Conservation (phyloP, 2,113 vertebrate genomes). For the Gallinago jamesoni region DNA sequence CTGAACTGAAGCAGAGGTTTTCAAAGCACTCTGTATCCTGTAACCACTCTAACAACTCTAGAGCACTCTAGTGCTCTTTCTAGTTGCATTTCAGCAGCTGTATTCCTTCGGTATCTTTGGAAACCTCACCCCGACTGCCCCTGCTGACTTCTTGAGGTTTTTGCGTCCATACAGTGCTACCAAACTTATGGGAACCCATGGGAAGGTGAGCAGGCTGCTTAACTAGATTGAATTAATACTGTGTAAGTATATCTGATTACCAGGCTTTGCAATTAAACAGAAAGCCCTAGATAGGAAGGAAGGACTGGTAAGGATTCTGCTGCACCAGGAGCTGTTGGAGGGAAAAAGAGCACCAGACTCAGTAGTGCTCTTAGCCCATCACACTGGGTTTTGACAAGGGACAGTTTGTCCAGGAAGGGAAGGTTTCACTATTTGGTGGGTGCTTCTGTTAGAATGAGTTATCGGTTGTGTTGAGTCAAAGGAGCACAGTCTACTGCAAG, state of each 20-base stretch:
- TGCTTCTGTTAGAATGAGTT: background rate
- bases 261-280: background rate
- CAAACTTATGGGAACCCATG: background rate
- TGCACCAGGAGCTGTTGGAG: background rate
- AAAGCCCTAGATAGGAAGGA: background rate
- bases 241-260: background rate
- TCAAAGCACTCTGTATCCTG: background rate
- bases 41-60: background rate
- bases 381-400: background rate
- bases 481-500: background rate
- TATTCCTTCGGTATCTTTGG: background rate
- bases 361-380: background rate
- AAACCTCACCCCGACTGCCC: background rate
- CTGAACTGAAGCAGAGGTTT: background rate
- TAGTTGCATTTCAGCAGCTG: background rate
- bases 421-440: background rate
- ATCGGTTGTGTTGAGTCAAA: background rate
- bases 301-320: background rate
- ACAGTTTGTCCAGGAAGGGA: background rate
- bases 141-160: background rate
- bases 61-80: background rate
- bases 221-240: background rate
- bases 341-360: background rate
- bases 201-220: background rate
- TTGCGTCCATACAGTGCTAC: accelerated